Evolutionary conservation across 2,888 invertebrate genomes (phyloP).

Genomic region (Tenthredo notha): DNA sequence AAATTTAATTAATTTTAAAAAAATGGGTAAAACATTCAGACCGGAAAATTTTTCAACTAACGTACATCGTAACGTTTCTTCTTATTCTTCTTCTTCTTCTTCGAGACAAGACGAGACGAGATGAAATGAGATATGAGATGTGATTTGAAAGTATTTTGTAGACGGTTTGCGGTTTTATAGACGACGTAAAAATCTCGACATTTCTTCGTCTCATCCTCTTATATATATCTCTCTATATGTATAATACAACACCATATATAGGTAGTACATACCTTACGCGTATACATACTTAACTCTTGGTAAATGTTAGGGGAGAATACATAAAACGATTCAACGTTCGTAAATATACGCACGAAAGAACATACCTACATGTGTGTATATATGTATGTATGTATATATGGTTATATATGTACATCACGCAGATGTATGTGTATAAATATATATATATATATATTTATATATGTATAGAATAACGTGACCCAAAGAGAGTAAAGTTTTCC

Average conservation of each 20-base stretch:
- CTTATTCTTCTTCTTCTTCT: neutral
- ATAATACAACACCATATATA: neutral
- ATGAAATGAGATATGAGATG: conserved; percentile 19
- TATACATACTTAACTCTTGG: neutral
- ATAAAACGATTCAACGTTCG: conserved; percentile 3
- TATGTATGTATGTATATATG: neutral
- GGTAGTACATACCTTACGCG: neutral
- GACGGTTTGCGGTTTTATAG: conserved; percentile 34
- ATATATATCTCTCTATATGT: neutral
- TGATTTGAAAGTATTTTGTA: conserved; percentile 41
- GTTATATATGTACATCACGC: neutral
- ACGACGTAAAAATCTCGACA: conserved; percentile 30
- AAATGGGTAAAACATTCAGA: too few relatives aligned
- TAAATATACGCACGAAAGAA: neutral
- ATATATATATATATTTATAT: neutral
- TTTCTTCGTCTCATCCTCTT: neutral
- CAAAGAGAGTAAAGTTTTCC: conserved; percentile 29
- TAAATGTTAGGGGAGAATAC: neutral
- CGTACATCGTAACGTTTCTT: neutral
- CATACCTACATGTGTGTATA: neutral
- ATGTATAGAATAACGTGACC: conserved; percentile 18
- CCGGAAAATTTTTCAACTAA: neutral
- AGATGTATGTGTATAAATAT: neutral
- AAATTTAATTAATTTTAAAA: too few relatives aligned
- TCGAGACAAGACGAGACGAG: neutral